Percentiles rank a stretch among this genome's conserved stretches.
phyloP scores from a whole-genome alignment of 2,888 invertebrate genomes.

The Drosophila maculinotata region DNA sequence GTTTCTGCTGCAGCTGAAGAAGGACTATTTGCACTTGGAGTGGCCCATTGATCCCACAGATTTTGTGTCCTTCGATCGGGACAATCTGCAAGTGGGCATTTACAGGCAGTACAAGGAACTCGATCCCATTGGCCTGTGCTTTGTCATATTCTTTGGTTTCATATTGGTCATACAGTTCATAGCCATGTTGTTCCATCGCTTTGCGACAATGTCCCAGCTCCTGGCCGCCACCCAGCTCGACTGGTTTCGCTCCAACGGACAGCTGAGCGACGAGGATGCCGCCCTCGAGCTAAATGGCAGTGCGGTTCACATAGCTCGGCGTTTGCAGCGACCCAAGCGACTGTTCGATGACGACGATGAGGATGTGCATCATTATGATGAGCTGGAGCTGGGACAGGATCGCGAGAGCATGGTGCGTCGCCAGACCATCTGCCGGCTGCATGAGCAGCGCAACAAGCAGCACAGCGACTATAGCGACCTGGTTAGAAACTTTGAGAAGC shows the following conservation, averaged over 20 bases:
- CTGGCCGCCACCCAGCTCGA: slow-evolving; percentile 89
- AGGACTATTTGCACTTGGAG: slow-evolving; percentile 88
- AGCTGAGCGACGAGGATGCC: slow-evolving; percentile 83
- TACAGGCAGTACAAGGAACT: slow-evolving; percentile 88
- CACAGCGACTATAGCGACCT: slow-evolving; percentile 83
- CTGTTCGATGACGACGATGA: slow-evolving; percentile 82
- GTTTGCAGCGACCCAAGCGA: slow-evolving; percentile 86
- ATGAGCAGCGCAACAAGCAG: slow-evolving; percentile 77
- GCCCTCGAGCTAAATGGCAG: slow-evolving; percentile 87
- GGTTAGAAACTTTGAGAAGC: slow-evolving; percentile 83
- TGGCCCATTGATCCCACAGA: slow-evolving; percentile 89
- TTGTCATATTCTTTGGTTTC: slow-evolving; percentile 89
- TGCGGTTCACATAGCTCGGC: slow-evolving; percentile 87
- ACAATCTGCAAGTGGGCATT: slow-evolving; percentile 86
- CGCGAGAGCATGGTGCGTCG: slow-evolving; percentile 71
- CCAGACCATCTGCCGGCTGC: slow-evolving; percentile 82
- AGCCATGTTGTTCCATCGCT: slow-evolving; percentile 91
- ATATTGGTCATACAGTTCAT: slow-evolving; percentile 90
- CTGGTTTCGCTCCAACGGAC: slow-evolving; percentile 82
- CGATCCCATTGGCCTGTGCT: slow-evolving; percentile 91
- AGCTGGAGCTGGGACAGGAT: slow-evolving; percentile 38
- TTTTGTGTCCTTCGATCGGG: slow-evolving; percentile 86
- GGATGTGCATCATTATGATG: slow-evolving; percentile 53
- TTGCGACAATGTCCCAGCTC: slow-evolving; percentile 91
- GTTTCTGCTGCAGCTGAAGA: slow-evolving; percentile 90